phyloP scores from a whole-genome alignment of 2,797 vertebrate species.

The Parotocinclus haroldoi region DNA sequence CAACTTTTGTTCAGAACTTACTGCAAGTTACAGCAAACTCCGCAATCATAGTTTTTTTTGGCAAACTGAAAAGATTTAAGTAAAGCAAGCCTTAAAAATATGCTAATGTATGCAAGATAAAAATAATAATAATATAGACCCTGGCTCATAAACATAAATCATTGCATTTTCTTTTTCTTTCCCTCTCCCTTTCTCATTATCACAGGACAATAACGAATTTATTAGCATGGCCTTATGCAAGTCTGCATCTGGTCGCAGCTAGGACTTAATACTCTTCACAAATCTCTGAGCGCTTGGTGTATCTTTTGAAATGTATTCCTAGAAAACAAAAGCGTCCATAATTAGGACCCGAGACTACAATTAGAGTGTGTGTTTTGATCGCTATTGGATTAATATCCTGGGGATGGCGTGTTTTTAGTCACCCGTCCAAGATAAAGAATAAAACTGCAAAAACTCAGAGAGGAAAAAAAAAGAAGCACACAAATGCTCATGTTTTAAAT shows the following conservation, averaged over 20 bases:
- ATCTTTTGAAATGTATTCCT: conserved; percentile 62
- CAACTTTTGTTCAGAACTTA: neutral
- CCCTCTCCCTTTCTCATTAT: conserved; percentile 63
- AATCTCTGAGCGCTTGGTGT: conserved; percentile 72
- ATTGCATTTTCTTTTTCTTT: conserved; percentile 58
- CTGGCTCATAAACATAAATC: conserved; percentile 58
- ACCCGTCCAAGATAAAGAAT: conserved; percentile 53
- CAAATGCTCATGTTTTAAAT: conserved; percentile 18
- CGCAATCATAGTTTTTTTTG: conserved; percentile 51
- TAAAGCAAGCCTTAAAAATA: conserved; percentile 58
- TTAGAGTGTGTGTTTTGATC: conserved; percentile 69
- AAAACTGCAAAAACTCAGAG: conserved; percentile 18
- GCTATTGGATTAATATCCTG: conserved; percentile 69
- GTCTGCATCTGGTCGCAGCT: conserved; percentile 52
- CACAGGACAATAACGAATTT: conserved; percentile 69
- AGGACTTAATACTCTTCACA: conserved; percentile 61
- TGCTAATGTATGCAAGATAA: conserved; percentile 66
- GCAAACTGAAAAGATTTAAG: conserved; percentile 45
- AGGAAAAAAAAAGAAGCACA: conserved; percentile 12
- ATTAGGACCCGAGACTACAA: conserved; percentile 68
- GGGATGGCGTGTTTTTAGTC: conserved; percentile 59
- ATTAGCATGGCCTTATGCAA: conserved; percentile 63
- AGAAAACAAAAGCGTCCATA: conserved; percentile 74
- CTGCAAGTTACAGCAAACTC: conserved; percentile 15
- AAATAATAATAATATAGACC: conserved; percentile 62